These are phyloP conservation scores for Athrips mouffetella DNA, from an alignment of 2,888 invertebrate species.

Conservation along the genomic window DNA sequence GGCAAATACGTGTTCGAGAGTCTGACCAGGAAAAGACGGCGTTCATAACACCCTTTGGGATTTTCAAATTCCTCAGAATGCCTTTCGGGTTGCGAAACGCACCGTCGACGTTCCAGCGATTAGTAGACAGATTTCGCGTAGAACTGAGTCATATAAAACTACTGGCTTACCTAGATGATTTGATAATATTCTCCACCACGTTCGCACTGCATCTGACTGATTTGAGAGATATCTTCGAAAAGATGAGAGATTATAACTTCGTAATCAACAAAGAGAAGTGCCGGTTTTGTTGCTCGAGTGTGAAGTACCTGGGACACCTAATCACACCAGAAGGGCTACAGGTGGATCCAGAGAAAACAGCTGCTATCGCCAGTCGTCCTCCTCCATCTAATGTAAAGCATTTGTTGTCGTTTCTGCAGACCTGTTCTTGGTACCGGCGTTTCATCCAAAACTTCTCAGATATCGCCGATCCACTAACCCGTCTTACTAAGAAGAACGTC, in stretches of 20 bases:
- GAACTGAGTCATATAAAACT: background rate
- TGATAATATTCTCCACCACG: background rate
- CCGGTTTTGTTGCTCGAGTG: too few relatives aligned
- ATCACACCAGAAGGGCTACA: background rate
- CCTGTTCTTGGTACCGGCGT: too few relatives aligned
- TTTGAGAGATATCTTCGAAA: background rate
- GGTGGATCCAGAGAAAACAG: background rate
- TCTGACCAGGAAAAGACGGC: too few relatives aligned
- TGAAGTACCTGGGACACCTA: background rate
- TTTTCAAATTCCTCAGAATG: too few relatives aligned
- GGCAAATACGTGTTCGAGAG: too few relatives aligned
- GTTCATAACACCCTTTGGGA: too few relatives aligned
- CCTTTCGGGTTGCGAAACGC: too few relatives aligned
- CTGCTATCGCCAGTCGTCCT: background rate
- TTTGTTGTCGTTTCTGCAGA: background rate
- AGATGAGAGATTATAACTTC: background rate
- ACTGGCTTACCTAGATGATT: background rate
- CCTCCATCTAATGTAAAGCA: background rate
- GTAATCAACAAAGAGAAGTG: background rate
- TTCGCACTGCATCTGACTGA: background rate
- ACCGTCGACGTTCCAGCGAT: background rate
- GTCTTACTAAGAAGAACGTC: too few relatives aligned
- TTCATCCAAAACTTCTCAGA: too few relatives aligned
- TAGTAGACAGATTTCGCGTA: background rate
- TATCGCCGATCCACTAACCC: too few relatives aligned